phyloP scores from a whole-genome alignment of 2,797 vertebrate genomes.

The Coranthus polyacanthus region DNA sequence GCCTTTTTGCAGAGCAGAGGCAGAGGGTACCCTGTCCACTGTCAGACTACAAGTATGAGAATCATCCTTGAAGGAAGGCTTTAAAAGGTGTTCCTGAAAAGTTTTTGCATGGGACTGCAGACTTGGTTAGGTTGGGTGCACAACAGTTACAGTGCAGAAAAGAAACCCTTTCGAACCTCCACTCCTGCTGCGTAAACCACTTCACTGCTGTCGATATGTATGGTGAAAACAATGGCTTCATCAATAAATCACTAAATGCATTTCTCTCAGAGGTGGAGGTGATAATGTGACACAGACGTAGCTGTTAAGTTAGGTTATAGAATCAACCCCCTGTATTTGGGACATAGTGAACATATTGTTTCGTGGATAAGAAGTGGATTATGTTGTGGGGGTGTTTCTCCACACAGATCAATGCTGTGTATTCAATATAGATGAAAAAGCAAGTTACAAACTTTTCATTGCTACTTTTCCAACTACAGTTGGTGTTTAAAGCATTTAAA shows the following conservation, averaged over 20 bases:
- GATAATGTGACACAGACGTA: too few relatives aligned
- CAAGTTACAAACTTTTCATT: background rate
- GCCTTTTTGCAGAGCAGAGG: background rate
- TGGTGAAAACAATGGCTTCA: too few relatives aligned
- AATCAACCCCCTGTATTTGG: background rate
- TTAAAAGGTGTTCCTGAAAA: background rate
- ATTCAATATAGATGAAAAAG: background rate
- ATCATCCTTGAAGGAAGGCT: background rate
- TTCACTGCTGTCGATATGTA: too few relatives aligned
- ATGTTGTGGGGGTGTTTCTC: background rate
- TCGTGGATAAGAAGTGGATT: background rate
- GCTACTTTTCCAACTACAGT: background rate
- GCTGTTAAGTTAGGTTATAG: background rate
- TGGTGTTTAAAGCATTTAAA: too few relatives aligned
- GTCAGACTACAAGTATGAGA: background rate
- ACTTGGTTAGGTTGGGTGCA: too few relatives aligned
- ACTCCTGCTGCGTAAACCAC: too few relatives aligned
- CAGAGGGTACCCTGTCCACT: slow-evolving; percentile 11
- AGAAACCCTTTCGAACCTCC: too few relatives aligned
- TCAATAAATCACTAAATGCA: too few relatives aligned
- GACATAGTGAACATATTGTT: background rate
- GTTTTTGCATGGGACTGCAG: too few relatives aligned
- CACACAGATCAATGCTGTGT: background rate
- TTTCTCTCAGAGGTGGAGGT: too few relatives aligned
- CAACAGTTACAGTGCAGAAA: too few relatives aligned